phyloP scores from a whole-genome alignment of 2,113 vertebrate genomes.

The Rynchops niger region DNA sequence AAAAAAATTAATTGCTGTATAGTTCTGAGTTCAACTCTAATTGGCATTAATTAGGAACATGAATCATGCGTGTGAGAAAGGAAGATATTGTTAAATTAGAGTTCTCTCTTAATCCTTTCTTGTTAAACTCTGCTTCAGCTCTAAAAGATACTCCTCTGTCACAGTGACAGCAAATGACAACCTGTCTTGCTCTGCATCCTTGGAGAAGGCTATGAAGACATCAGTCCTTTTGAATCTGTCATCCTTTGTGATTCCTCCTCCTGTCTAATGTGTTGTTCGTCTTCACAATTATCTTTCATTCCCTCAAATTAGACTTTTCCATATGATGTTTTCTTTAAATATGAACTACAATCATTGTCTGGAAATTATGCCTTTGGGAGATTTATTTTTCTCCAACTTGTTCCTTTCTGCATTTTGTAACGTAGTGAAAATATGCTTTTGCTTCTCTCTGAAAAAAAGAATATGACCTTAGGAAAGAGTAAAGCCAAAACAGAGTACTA shows the following conservation, averaged over 20 bases:
- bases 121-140: constrained; percentile 17
- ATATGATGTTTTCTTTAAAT: constrained; percentile 14
- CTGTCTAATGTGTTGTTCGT: neutral
- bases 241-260: neutral
- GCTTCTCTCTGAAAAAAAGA: neutral
- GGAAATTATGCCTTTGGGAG: neutral
- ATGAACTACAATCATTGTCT: neutral
- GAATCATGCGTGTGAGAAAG: constrained; percentile 12
- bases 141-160: neutral
- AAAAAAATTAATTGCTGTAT: neutral
- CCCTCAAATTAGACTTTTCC: neutral
- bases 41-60: constrained; percentile 36
- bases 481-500: neutral
- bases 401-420: neutral
- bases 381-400: neutral
- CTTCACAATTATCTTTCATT: neutral
- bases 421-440: neutral
- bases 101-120: constrained; percentile 23
- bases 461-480: neutral
- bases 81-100: constrained; percentile 7
- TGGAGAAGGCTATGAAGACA: neutral
- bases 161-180: neutral
- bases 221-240: neutral
- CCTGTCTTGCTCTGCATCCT: neutral
- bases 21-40: neutral